Percentiles rank a stretch among this genome's conserved stretches.
Evolutionary conservation across 2,113 vertebrate species (phyloP).

Genomic region (Reinhardtius hippoglossoides): DNA sequence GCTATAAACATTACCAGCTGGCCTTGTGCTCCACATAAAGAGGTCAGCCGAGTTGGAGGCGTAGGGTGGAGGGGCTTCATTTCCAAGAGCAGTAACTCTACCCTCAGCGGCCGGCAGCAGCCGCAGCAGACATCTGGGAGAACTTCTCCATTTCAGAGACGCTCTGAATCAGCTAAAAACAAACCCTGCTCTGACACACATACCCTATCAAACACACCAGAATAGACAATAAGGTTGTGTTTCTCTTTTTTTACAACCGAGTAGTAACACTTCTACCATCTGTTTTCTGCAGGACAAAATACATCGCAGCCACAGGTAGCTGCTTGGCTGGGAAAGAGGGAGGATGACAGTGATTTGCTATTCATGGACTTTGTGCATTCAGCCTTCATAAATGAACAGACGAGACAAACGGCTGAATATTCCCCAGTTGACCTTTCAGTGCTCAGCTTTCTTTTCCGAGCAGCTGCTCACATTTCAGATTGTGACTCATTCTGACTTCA

Average conservation of each 20-base stretch:
- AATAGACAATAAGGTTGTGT: conserved; percentile 54
- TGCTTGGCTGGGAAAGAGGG: conserved; percentile 2
- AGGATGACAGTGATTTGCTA: conserved; percentile 28
- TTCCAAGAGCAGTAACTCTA: conserved; percentile 74
- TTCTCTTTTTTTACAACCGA: conserved; percentile 47
- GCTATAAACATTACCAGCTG: conserved; percentile 82
- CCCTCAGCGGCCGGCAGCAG: conserved; percentile 54
- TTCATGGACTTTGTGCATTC: conserved; percentile 36
- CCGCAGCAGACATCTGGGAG: conserved; percentile 75
- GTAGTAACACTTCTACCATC: conserved; percentile 47
- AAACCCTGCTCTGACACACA: conserved; percentile 39
- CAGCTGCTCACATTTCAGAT: conserved; percentile 37
- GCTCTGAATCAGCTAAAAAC: conserved; percentile 72
- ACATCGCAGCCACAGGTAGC: conserved; percentile 38
- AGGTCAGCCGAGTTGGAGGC: conserved; percentile 64
- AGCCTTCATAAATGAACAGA: conserved; percentile 54
- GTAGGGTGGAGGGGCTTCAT: not conserved
- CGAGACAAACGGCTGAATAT: conserved; percentile 12
- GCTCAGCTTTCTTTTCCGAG: conserved; percentile 6
- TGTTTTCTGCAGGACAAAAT: conserved; percentile 29
- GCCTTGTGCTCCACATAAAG: conserved; percentile 75
- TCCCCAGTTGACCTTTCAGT: conserved; percentile 24
- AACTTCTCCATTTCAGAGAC: conserved; percentile 80
- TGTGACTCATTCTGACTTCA: conserved; percentile 45
- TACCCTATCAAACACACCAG: conserved; percentile 35